phyloP scores from a whole-genome alignment of 30 jellyfish, hydroid and myxozoan genomes.

The Sanderia malayensis region DNA sequence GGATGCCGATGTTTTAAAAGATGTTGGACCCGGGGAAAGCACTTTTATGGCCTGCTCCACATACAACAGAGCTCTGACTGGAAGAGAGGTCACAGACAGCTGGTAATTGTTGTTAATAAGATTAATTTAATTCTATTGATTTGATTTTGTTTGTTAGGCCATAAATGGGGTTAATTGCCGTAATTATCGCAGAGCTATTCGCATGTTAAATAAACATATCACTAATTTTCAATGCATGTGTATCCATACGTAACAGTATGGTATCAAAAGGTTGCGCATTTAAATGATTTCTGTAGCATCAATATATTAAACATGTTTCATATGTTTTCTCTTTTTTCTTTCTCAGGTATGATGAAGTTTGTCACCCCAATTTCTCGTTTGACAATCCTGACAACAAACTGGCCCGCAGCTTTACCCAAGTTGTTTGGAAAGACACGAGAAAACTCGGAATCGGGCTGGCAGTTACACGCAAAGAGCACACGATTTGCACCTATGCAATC shows the following conservation, averaged over 20 bases:
- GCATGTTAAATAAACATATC: no score
- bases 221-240: no score
- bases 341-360: conserved; percentile 83
- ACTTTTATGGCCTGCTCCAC: conserved; percentile 69
- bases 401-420: conserved; percentile 62
- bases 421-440: conserved; percentile 57
- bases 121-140: no score
- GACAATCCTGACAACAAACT: conserved; percentile 56
- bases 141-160: no score
- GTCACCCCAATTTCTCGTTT: conserved; percentile 68
- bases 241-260: no score
- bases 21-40: conserved; percentile 62
- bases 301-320: background rate
- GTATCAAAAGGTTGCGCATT: no score
- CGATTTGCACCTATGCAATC: conserved; percentile 46
- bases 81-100: conserved; percentile 74
- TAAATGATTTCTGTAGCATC: no score
- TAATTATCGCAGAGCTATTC: no score
- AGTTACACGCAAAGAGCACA: conserved; percentile 46
- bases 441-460: conserved; percentile 65
- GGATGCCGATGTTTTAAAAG: conserved; percentile 42
- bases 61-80: conserved; percentile 63
- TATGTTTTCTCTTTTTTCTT: no score
- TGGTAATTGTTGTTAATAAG: conserved; percentile 51
- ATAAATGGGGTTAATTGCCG: no score